phyloP scores from a whole-genome alignment of 2,113 vertebrate species.

The Toxostoma redivivum region DNA sequence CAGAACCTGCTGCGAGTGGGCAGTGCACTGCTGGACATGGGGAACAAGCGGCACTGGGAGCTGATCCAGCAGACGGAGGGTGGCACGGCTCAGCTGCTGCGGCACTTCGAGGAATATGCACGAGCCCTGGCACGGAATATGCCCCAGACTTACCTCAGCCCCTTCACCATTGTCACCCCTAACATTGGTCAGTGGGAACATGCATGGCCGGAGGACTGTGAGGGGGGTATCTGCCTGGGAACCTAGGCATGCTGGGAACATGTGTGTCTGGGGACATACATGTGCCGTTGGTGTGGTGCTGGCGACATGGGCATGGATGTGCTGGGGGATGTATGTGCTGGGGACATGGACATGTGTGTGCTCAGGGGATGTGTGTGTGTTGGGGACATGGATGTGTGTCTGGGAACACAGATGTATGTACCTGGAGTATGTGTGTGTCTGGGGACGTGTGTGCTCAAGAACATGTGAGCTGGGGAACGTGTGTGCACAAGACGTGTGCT shows the following conservation, averaged over 20 bases:
- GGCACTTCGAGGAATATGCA: slow-evolving; percentile 88
- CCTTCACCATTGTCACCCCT: slow-evolving; percentile 93
- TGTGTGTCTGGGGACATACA: not conserved
- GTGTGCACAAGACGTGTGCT: not conserved
- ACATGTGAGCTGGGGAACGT: not conserved
- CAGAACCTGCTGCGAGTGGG: slow-evolving; percentile 91
- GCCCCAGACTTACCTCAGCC: slow-evolving; percentile 95
- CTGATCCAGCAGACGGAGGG: slow-evolving; percentile 91
- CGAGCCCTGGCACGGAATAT: slow-evolving; percentile 92
- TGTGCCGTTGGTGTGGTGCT: not conserved
- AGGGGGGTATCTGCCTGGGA: not conserved
- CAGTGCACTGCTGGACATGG: slow-evolving; percentile 84
- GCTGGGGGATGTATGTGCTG: not conserved
- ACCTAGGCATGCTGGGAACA: no score
- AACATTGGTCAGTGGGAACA: slow-evolving; percentile 83
- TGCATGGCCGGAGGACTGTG: not conserved
- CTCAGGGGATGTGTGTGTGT: not conserved
- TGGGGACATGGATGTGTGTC: not conserved
- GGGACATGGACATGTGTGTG: not conserved
- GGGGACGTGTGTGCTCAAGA: not conserved
- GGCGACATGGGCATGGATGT: not conserved
- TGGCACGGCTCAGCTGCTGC: slow-evolving; percentile 85
- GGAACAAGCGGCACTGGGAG: slow-evolving; percentile 89
- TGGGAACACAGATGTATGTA: not conserved
- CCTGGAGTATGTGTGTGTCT: not conserved